Evolutionary conservation across 2,888 invertebrate species (phyloP).

Genomic region (Diloba caeruleocephala): DNA sequence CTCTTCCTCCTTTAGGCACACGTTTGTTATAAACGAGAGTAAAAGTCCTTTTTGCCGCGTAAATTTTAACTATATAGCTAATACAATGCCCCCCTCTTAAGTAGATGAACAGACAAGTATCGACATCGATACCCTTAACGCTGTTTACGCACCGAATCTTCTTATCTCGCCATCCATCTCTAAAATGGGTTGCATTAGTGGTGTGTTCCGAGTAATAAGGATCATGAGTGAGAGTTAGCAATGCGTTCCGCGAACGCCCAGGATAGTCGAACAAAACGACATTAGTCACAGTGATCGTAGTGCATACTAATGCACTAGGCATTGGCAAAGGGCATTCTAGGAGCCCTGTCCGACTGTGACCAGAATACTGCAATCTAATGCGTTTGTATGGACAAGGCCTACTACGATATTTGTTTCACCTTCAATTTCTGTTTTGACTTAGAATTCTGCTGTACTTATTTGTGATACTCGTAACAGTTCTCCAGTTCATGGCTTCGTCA

Average conservation of each 20-base stretch:
- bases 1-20: no score
- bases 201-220: constrained; percentile 16
- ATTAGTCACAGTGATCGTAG: constrained; percentile 44
- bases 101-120: constrained; percentile 4
- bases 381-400: constrained; percentile 58
- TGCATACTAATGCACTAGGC: constrained; percentile 63
- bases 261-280: constrained; percentile 48
- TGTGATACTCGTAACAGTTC: constrained; percentile 2
- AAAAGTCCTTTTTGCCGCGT: no score
- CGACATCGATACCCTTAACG: neutral
- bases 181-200: constrained; percentile 16
- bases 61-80: no score
- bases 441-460: constrained; percentile 3
- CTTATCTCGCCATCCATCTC: constrained; percentile 16
- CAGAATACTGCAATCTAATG: constrained; percentile 65
- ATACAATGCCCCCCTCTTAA: neutral
- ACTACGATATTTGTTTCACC: constrained; percentile 36
- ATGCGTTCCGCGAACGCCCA: constrained; percentile 16
- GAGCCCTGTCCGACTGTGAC: constrained; percentile 65
- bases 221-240: constrained; percentile 27
- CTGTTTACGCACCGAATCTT: constrained; percentile 17
- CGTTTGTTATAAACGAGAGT: no score
- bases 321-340: constrained; percentile 66
- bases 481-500: constrained; percentile 16
- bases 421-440: constrained; percentile 16